Evolutionary conservation across 2,113 vertebrate genomes (phyloP), one percentile per base, ranked within the genome.

Genomic region (Syngnathus floridae): DNA sequence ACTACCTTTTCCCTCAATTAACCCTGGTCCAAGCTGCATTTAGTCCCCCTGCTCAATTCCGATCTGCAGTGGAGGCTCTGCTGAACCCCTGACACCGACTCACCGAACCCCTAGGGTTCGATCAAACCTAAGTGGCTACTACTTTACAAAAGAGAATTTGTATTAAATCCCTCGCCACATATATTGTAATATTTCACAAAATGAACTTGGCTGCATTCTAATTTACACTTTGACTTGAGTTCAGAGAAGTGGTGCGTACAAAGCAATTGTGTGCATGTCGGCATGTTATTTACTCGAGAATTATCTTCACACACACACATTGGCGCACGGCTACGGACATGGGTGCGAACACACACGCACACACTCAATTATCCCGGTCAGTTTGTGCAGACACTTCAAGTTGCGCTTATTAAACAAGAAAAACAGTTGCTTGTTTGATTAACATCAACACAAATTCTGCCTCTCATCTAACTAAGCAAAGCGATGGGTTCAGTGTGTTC

Each of bases 341-440:
- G 54, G 21, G 55, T 64, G 61, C 51, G 60, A 55, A n/a, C 69
- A 63, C 19, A 67, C 35, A 40, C 62, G 3, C 4, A 40, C 36
- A 38, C 16, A 48, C 63, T 60, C 48, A 59, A 61, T 81, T 68
- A 63, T 66, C 17, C 51, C 22, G 26, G 49, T 65, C 31, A 41
- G 43, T 19, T 3, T n/a, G 64, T 48, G 43, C 22, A 59, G 65
- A 54, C 59, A 62, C 60, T 59, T 62, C 26, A 67, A 64, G 74
- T 62, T 1, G 49, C 70, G 61, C 78, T 82, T 82, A 84, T 79
- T 84, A 85, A 85, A 81, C 67, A 66, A 66, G 62, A 82, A 74
- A 82, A 76, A 79, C 73, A 68, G 79, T 78, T 76, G 73, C 75
- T 79, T 85, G 80, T 86, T 87, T 88, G 84, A 88, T 80, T 87